A percentile compares a stretch with the other conserved stretches of the same genome.
Conservation (phyloP, 2,888 invertebrate species). For the Drosophila yooni region DNA sequence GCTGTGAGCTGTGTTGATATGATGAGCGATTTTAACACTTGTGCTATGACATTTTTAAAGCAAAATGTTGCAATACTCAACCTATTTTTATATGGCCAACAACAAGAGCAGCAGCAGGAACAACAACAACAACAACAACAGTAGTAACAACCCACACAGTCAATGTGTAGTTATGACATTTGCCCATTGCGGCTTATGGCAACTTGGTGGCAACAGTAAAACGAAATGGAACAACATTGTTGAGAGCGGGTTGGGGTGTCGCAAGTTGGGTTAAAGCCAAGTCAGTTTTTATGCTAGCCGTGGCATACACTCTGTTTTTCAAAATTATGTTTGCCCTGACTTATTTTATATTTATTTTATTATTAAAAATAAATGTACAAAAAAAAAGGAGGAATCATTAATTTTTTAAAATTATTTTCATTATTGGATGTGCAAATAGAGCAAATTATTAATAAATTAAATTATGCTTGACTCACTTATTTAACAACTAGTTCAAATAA, state of each 20-base stretch:
- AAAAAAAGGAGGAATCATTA: background rate
- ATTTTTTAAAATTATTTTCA: background rate
- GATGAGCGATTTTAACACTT: conserved; percentile 81
- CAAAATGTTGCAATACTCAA: conserved; percentile 70
- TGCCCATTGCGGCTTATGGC: conserved; percentile 57
- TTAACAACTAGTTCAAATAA: background rate
- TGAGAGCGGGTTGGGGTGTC: background rate
- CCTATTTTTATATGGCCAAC: conserved; percentile 60
- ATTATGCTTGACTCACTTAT: background rate
- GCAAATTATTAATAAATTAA: background rate
- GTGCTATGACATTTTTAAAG: conserved; percentile 72
- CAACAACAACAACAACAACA: conserved; percentile 24
- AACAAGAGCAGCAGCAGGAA: conserved; percentile 20
- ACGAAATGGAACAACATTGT: conserved; percentile 6
- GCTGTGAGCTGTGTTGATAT: conserved; percentile 66
- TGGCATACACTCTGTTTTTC: conserved; percentile 8
- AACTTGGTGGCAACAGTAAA: conserved; percentile 29
- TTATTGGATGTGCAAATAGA: background rate
- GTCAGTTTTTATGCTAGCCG: conserved; percentile 13
- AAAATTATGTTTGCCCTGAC: background rate
- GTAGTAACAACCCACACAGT: conserved; percentile 29
- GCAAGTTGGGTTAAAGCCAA: conserved; percentile 9
- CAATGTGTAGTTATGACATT: conserved; percentile 70
- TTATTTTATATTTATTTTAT: too few species aligned
- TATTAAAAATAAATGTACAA: background rate